Evolutionary conservation across 2,113 vertebrate genomes (phyloP).

Genomic region (Dendropsophus ebraccatus): DNA sequence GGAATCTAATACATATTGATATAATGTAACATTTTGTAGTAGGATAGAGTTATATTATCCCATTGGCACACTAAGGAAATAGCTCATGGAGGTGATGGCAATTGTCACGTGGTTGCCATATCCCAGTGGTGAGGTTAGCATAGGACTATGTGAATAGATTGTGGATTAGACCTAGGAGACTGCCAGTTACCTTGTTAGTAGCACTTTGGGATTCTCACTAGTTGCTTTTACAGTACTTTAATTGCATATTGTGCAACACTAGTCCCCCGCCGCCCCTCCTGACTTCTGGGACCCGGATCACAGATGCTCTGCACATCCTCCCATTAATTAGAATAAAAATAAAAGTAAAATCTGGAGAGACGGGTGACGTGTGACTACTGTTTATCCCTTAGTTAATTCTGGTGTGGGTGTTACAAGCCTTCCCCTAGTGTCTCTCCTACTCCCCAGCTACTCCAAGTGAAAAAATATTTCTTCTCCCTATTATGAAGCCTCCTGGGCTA

Average conservation of each 20-base stretch:
- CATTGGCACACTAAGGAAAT: background rate
- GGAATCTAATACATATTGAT: background rate
- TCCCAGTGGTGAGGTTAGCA: background rate
- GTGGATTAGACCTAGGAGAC: background rate
- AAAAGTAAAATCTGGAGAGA: background rate
- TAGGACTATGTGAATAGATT: background rate
- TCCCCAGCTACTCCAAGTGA: background rate
- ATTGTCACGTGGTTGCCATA: background rate
- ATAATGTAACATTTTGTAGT: background rate
- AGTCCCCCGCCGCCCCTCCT: background rate
- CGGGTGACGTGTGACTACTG: background rate
- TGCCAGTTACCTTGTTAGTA: background rate
- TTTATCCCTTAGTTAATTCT: conserved; percentile 4
- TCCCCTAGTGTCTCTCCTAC: background rate
- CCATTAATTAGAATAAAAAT: conserved; percentile 13
- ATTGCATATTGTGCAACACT: conserved; percentile 23
- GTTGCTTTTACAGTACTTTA: background rate
- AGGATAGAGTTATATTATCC: background rate
- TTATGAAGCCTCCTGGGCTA: background rate
- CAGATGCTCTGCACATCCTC: background rate
- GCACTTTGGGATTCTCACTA: background rate
- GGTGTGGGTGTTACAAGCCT: background rate
- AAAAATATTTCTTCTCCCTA: background rate
- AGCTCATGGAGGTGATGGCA: background rate
- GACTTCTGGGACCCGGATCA: background rate